These are phyloP conservation scores for Silurus asotus DNA, from an alignment of 2,113 vertebrate genomes.

Conservation along the genomic window DNA sequence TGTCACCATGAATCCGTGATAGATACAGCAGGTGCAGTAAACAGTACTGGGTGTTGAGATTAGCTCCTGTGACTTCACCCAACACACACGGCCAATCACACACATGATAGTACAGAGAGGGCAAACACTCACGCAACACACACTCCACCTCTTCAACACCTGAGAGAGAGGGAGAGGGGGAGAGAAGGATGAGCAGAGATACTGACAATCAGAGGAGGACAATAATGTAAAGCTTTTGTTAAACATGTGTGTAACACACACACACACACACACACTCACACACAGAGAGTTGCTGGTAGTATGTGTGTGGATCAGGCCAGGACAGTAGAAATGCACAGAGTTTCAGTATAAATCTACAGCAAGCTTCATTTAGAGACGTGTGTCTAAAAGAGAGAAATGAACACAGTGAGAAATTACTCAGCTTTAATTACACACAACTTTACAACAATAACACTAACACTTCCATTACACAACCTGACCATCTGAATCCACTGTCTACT, in stretches of 20 bases:
- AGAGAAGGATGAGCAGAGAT: background rate
- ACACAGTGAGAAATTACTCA: too few species aligned
- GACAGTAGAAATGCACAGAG: slow-evolving; percentile 81
- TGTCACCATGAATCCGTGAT: slow-evolving; percentile 80
- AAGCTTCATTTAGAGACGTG: slow-evolving; percentile 80
- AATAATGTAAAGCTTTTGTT: slow-evolving; percentile 6
- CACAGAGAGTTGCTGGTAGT: background rate
- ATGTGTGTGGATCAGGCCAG: slow-evolving; percentile 51
- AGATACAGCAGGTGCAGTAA: slow-evolving; percentile 80
- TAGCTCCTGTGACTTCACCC: slow-evolving; percentile 67
- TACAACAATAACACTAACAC: too few species aligned
- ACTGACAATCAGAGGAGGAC: background rate
- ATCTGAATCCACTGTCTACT: too few species aligned
- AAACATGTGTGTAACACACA: slow-evolving; percentile 9
- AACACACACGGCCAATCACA: slow-evolving; percentile 81
- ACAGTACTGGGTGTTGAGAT: slow-evolving; percentile 77
- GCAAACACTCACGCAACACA: slow-evolving; percentile 76
- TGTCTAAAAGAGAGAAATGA: slow-evolving; percentile 71
- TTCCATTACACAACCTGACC: too few species aligned
- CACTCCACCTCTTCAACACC: slow-evolving; percentile 72
- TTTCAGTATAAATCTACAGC: slow-evolving; percentile 82
- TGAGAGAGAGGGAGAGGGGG: slow-evolving; percentile 42
- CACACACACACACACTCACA: background rate
- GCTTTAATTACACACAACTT: too few species aligned
- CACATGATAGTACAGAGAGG: slow-evolving; percentile 75